A percentile compares a stretch with the other conserved stretches of the same genome.
These are phyloP conservation scores for Smutsia temminckii DNA, from an alignment of 2,797 vertebrate genomes.

Conservation along the genomic window DNA sequence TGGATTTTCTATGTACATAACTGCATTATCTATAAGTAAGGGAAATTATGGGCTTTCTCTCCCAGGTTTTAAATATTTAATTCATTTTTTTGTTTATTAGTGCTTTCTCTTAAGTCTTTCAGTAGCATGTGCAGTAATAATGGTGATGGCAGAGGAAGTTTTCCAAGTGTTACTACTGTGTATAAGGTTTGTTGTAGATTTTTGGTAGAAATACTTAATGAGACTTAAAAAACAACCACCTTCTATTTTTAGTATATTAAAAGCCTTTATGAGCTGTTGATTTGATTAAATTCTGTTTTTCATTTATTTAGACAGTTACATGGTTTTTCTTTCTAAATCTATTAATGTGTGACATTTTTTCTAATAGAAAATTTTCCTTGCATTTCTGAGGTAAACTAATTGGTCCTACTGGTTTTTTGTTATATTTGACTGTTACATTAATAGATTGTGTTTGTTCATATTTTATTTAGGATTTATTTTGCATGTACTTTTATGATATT, in stretches of 20 bases:
- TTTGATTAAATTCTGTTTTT: slow-evolving; percentile 24
- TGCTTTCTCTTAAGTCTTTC: not conserved
- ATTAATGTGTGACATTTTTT: not conserved
- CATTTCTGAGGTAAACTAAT: slow-evolving; percentile 22
- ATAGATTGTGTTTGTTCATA: not conserved
- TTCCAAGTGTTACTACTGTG: not conserved
- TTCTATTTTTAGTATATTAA: slow-evolving; percentile 17
- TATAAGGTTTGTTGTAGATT: not conserved
- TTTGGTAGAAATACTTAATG: slow-evolving; percentile 11
- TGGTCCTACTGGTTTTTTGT: not conserved
- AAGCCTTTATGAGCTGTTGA: not conserved
- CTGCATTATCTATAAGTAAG: not conserved
- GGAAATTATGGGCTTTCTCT: not conserved
- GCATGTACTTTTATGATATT: not conserved
- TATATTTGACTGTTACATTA: not conserved
- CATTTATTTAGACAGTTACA: not conserved
- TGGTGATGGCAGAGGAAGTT: not conserved
- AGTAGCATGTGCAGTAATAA: not conserved
- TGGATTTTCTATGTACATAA: not conserved
- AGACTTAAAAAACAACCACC: not conserved
- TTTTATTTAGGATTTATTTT: not conserved
- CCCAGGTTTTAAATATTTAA: not conserved
- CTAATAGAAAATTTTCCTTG: not conserved
- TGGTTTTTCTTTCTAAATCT: not conserved
- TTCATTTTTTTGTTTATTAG: not conserved